Percentiles rank a stretch among this genome's conserved stretches.
phyloP scores from a whole-genome alignment of 1,140 invertebrate species.

The roundworm (Caenorhabditis elegans) region DNA sequence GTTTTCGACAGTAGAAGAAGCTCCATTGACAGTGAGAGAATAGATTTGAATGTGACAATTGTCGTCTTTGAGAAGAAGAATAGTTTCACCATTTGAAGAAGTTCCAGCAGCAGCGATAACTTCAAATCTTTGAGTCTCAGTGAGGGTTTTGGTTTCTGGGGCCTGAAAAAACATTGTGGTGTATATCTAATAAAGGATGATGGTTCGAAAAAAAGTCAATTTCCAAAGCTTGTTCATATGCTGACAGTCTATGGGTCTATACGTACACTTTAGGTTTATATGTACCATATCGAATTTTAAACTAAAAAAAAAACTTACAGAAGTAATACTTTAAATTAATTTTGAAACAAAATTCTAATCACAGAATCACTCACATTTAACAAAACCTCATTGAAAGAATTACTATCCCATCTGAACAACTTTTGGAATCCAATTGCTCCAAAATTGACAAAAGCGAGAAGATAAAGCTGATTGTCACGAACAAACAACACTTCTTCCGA shows the following conservation, averaged over 20 bases:
- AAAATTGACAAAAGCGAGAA: not conserved
- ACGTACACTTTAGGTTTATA: no score
- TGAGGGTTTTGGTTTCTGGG: not conserved
- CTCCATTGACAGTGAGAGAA: not conserved
- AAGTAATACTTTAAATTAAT: no score
- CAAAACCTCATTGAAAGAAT: not conserved
- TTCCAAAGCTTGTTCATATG: no score
- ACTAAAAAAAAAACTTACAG: no score
- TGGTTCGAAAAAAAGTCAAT: no score
- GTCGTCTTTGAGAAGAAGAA: not conserved
- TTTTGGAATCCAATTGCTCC: not conserved
- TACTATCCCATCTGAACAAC: conserved; percentile 18
- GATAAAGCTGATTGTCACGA: not conserved
- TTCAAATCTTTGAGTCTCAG: not conserved
- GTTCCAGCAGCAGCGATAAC: not conserved
- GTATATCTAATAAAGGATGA: no score
- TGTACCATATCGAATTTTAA: no score
- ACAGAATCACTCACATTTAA: not conserved
- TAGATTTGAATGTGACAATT: not conserved
- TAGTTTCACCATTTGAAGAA: not conserved
- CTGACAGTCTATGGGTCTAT: no score
- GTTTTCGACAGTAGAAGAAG: not conserved
- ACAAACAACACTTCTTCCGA: not conserved
- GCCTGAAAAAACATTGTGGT: no score
- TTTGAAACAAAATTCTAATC: no score